A percentile compares a stretch with the other conserved stretches of the same genome.
phyloP scores from a whole-genome alignment of 2,113 vertebrate species.

The Brachyhypopomus gauderio region DNA sequence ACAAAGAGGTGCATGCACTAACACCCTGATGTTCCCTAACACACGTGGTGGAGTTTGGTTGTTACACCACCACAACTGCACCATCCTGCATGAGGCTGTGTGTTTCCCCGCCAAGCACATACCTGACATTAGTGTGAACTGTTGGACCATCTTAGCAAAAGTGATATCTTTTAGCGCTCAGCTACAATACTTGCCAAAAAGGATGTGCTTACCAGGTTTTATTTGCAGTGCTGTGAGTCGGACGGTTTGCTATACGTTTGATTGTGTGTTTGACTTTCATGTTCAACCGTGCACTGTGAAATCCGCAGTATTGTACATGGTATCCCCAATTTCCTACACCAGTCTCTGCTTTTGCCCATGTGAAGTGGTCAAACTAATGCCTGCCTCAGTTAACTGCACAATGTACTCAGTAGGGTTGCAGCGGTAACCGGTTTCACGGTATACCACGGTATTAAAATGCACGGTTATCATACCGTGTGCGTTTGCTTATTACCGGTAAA shows the following conservation, averaged over 20 bases:
- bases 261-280: slow-evolving; percentile 20
- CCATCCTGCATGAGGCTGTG: slow-evolving; percentile 18
- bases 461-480: no score
- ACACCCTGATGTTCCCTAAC: background rate
- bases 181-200: slow-evolving; percentile 33
- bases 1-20: background rate
- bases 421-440: no score
- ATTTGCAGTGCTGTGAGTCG: slow-evolving; percentile 39
- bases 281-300: background rate
- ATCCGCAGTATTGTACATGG: background rate
- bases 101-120: background rate
- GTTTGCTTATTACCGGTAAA: no score
- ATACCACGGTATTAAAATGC: no score
- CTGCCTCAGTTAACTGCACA: background rate
- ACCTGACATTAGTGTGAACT: slow-evolving; percentile 5
- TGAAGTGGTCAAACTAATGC: background rate
- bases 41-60: background rate
- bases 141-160: slow-evolving; percentile 55
- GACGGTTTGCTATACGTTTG: background rate
- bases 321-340: background rate
- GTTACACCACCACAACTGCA: slow-evolving; percentile 6
- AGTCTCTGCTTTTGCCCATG: background rate
- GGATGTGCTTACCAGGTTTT: slow-evolving; percentile 50
- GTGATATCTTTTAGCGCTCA: slow-evolving; percentile 50
- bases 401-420: no score